Conservation (phyloP, 1,140 invertebrate genomes). For the Tribolium castaneum region DNA sequence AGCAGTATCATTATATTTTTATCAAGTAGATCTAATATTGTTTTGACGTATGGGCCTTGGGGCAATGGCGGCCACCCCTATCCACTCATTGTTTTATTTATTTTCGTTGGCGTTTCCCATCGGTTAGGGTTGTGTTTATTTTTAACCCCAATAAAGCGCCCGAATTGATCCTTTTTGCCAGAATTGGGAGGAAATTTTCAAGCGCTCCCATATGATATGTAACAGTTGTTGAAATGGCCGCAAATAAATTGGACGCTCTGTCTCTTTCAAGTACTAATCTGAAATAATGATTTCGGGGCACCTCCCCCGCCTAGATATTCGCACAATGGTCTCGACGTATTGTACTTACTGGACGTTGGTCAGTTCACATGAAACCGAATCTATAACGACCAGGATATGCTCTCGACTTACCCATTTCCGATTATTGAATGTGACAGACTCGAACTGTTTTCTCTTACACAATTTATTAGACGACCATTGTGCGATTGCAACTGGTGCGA, state of each 20-base stretch:
- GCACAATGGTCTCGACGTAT: slow-evolving; percentile 14
- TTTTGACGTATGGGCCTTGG: slow-evolving; percentile 37
- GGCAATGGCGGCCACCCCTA: slow-evolving; percentile 39
- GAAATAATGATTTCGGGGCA: slow-evolving; percentile 40
- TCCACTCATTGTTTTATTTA: slow-evolving; percentile 51
- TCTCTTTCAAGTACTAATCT: slow-evolving; percentile 39
- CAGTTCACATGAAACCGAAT: slow-evolving; percentile 36
- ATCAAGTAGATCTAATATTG: slow-evolving; percentile 38
- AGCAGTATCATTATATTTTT: slow-evolving; percentile 43
- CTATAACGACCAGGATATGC: slow-evolving; percentile 35
- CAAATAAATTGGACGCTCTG: slow-evolving; percentile 26
- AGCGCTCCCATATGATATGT: slow-evolving; percentile 29
- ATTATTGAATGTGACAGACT: slow-evolving; percentile 15
- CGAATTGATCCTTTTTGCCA: slow-evolving; percentile 7
- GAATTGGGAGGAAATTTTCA: slow-evolving; percentile 12
- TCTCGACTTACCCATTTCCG: slow-evolving; percentile 39
- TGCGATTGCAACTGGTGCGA: neutral
- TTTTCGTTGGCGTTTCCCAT: slow-evolving; percentile 48
- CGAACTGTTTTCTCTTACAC: neutral
- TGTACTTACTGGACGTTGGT: slow-evolving; percentile 24
- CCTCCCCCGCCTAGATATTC: slow-evolving; percentile 32
- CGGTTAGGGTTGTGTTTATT: slow-evolving; percentile 32
- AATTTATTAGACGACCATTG: neutral
- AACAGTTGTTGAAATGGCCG: slow-evolving; percentile 33
- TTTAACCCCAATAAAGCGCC: slow-evolving; percentile 17